These are phyloP conservation scores for Drosophila kanekoi DNA, from an alignment of 2,888 invertebrate species.

Conservation along the genomic window DNA sequence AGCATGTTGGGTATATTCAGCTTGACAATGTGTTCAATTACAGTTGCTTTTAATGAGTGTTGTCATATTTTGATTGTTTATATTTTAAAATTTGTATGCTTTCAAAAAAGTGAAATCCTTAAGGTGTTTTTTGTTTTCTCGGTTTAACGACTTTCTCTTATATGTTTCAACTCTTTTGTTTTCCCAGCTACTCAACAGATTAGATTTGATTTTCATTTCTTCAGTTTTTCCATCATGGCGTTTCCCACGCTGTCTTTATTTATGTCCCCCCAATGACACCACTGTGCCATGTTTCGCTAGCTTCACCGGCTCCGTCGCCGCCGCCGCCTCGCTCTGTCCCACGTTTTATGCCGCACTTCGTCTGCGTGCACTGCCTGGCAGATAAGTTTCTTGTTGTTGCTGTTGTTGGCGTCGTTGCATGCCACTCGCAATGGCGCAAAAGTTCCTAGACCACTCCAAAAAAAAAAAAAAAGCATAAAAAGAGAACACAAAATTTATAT, in stretches of 20 bases:
- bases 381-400: conserved; percentile 49
- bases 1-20: too few species aligned
- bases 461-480: conserved; percentile 44
- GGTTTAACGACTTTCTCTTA: conserved; percentile 1
- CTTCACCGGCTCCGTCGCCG: conserved; percentile 1
- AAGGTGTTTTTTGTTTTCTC: neutral
- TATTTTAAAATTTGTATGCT: neutral
- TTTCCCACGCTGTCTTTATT: conserved; percentile 53
- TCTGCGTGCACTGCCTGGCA: conserved; percentile 60
- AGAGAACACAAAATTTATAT: conserved; percentile 78
- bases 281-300: conserved; percentile 55
- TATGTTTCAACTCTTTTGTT: conserved; percentile 1
- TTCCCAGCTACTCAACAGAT: conserved; percentile 17
- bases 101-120: neutral
- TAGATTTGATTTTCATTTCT: conserved; percentile 20
- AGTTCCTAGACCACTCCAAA: conserved; percentile 79
- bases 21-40: too few species aligned
- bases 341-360: neutral
- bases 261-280: conserved; percentile 42
- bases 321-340: neutral
- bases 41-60: too few species aligned
- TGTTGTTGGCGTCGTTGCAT: conserved; percentile 63
- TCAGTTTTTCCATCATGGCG: conserved; percentile 12
- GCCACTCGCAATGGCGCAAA: conserved; percentile 78
- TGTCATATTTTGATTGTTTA: neutral